A percentile compares a stretch with the other conserved stretches of the same genome.
Evolutionary conservation across 2,113 vertebrate species (phyloP).

Genomic region (Gorsachius goisagi): DNA sequence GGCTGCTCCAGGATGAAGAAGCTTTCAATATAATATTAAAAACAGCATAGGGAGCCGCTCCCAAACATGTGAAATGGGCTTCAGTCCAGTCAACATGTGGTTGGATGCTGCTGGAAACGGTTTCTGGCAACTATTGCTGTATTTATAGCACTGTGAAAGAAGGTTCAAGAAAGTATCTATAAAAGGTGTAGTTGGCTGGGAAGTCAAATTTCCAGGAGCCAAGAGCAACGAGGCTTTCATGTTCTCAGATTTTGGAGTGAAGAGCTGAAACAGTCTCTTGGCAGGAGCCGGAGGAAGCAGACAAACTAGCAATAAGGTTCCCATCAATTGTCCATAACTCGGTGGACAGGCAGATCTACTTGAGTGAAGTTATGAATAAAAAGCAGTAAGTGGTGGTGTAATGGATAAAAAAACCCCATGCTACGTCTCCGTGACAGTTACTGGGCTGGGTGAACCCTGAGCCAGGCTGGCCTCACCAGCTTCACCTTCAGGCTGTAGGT

Average conservation of each 20-base stretch:
- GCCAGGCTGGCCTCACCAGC: constrained; percentile 5
- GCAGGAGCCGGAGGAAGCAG: constrained; percentile 66
- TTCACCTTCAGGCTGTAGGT: not conserved
- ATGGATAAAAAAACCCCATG: not conserved
- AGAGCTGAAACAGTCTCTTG: constrained; percentile 68
- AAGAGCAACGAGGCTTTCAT: constrained; percentile 77
- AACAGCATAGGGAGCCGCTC: constrained; percentile 14
- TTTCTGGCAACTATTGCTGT: constrained; percentile 71
- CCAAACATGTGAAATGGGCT: constrained; percentile 51
- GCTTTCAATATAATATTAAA: constrained; percentile 34
- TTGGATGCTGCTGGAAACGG: constrained; percentile 64
- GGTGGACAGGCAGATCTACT: not conserved
- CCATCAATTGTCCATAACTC: constrained; percentile 48
- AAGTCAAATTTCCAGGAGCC: constrained; percentile 68
- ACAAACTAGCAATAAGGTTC: constrained; percentile 47
- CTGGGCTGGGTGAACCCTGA: not conserved
- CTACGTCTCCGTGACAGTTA: not conserved
- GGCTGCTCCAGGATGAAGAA: constrained; percentile 42
- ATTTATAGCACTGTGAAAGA: constrained; percentile 71
- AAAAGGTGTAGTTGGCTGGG: constrained; percentile 80
- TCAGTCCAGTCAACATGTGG: constrained; percentile 72
- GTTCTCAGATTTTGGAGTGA: constrained; percentile 74
- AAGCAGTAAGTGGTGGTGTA: not conserved
- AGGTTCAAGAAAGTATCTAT: constrained; percentile 76
- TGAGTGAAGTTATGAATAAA: not conserved